Evolutionary conservation across 2,797 vertebrate species (phyloP).

Genomic region (Brachyrhaphis roseni): DNA sequence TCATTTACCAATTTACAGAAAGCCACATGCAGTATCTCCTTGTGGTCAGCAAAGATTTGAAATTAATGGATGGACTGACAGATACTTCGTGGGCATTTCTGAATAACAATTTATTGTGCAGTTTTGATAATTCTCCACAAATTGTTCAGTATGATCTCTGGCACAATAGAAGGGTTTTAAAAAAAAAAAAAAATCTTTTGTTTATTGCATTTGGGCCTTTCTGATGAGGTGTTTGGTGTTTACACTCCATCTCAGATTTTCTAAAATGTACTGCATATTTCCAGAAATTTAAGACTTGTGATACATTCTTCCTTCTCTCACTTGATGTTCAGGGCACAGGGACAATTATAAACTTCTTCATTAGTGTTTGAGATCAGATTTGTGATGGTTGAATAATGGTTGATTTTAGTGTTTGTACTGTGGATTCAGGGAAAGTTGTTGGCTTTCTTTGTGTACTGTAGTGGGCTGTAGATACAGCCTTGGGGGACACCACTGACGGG

Average conservation of each 20-base stretch:
- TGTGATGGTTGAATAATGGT: not conserved
- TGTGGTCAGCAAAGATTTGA: not conserved
- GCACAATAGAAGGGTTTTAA: not conserved
- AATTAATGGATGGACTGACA: not conserved
- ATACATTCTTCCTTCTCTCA: not conserved
- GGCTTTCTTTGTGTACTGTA: not conserved
- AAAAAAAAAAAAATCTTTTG: no score
- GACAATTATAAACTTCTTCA: not conserved
- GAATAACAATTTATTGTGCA: not conserved
- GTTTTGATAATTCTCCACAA: not conserved
- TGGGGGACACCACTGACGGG: not conserved
- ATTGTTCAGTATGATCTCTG: not conserved
- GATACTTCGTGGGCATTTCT: not conserved
- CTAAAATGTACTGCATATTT: not conserved
- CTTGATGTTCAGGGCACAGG: not conserved
- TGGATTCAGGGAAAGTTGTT: not conserved
- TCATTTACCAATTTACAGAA: not conserved
- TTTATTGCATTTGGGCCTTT: not conserved
- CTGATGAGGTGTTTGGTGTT: not conserved
- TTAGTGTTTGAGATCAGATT: not conserved
- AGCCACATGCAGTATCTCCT: not conserved
- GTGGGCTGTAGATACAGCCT: not conserved
- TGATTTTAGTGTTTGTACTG: not conserved
- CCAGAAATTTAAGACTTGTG: not conserved
- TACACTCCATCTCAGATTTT: not conserved